Percentiles rank a stretch among this genome's conserved stretches.
Conservation (phyloP, 2,888 invertebrate genomes). For the Macaria liturata region DNA sequence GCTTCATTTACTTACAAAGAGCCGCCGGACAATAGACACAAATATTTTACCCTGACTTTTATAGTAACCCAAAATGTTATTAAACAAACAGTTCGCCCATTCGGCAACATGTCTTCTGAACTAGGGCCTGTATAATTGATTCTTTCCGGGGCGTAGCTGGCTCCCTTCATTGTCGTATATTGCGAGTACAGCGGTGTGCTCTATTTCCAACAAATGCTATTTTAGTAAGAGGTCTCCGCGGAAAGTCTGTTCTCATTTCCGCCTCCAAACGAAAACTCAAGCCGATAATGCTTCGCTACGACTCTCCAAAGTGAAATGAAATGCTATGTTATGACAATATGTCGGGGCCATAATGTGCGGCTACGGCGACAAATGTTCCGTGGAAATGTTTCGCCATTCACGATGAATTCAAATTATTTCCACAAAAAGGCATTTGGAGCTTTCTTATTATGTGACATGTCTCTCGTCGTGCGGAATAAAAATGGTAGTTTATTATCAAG, state of each 20-base stretch:
- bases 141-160: slow-evolving; percentile 78
- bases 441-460: slow-evolving; percentile 31
- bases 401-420: slow-evolving; percentile 47
- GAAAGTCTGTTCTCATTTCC: slow-evolving; percentile 78
- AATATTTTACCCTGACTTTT: slow-evolving; percentile 75
- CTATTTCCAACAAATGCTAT: slow-evolving; percentile 68
- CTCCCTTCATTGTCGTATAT: slow-evolving; percentile 60
- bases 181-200: slow-evolving; percentile 17
- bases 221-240: slow-evolving; percentile 67
- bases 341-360: slow-evolving; percentile 58
- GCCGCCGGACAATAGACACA: slow-evolving; percentile 61
- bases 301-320: slow-evolving; percentile 73
- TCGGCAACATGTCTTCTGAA: slow-evolving; percentile 69
- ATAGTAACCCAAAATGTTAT: slow-evolving; percentile 76
- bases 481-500: slow-evolving; percentile 20
- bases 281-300: slow-evolving; percentile 64
- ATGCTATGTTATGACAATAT: slow-evolving; percentile 78
- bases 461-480: slow-evolving; percentile 29
- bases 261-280: slow-evolving; percentile 70
- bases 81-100: slow-evolving; percentile 83
- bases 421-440: slow-evolving; percentile 35
- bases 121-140: slow-evolving; percentile 77
- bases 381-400: slow-evolving; percentile 47
- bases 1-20: slow-evolving; percentile 70
- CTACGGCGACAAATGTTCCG: slow-evolving; percentile 51